Evolutionary conservation across 2,888 invertebrate genomes (phyloP), one percentile per base, ranked within the genome.

Genomic region (Ophion ventricosus): DNA sequence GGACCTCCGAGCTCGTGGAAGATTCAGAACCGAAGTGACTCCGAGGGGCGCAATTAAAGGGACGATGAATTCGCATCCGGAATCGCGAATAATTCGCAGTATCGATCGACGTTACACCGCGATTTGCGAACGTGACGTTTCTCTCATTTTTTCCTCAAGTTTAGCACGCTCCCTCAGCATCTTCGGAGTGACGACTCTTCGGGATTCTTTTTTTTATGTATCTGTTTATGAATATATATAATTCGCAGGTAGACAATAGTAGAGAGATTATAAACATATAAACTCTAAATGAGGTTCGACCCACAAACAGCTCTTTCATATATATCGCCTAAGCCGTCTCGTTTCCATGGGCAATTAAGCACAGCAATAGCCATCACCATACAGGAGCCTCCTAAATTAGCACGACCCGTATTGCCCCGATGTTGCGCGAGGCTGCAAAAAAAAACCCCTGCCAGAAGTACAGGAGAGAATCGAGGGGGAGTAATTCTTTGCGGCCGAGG

Each of bases 31-130:
- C 66, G 56, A 54, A n/a, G 69, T 40, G 29, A 54, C 23, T 61
- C 25, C 49, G 56, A 63, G 59, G 49, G 59, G 49, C 25, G 80
- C 63, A 77, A 83, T 83, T 77, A 73, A 76, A 80, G 80, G 67
- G 59, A 59, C 61, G 70, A 80, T 35, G 26, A 23, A 57, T 63
- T 59, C 49, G 75, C 63, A 64, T 69, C 56, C 54, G 23, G 56
- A 81, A 70, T 75, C n/a, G 23, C 61, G 29, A 66, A 73, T 82
- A 70, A 83, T 83, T 79, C 74, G 20, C 35, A 64, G 0, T 8
- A 59, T 83, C 26, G 74, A 79, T 79, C 72, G 66, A 59, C 20
- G n/a, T 61, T 69, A 67, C 40, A 49, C 49, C 56, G 40, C 11
- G 40, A 73, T 73, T 20, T 35, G 5, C 40, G 63, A 67, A 72